Evolutionary conservation across 2,113 vertebrate species (phyloP), one percentile per base, ranked within the genome.

Genomic region (Mandrillus leucophaeus): DNA sequence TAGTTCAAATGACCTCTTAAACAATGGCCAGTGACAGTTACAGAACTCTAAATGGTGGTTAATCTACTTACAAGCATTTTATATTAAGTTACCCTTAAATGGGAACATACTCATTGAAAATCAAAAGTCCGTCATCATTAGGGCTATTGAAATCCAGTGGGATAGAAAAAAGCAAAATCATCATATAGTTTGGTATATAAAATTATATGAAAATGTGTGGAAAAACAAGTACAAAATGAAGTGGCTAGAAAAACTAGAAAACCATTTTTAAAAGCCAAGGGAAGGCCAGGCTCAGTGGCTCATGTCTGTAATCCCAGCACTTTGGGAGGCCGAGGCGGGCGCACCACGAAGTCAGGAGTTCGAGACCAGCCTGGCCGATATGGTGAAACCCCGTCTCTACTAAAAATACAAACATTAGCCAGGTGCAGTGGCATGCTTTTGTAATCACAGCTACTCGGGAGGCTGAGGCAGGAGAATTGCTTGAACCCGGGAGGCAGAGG

Each of bases 161-260:
- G 43, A 16, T 92, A 61, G 73, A 64, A 80, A 73, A 81, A 57
- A 81, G 57, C 23, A 83, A 68, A 87, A 59, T 59, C 14, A 38
- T 38, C 35, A 11, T 38, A 30, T 45, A 32, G 23, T 27, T 1
- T 57, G 50, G 48, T 25, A 68, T 4, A 2, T 88, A 52, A 55
- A 75, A 73, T 66, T 66, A 59, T 25, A n/a, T 93, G 64, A 40
- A 64, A 76, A 76, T 85, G 4, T 84, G n/a, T 25, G 48, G 27
- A 94, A 93, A 55, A 70, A n/a, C 85, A 90, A 87, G 32, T 76
- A 13, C 18, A 75, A 92, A 88, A 70, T 82, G n/a, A 92, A 68
- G n/a, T 55, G 55, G 20, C 57, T 68, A 25, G 30, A 48, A 91
- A 93, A 93, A 35, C 32, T 57, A 86, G 38, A 35, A 81, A 68